These are phyloP conservation scores for Eulemur rufifrons DNA, from an alignment of 2,113 vertebrate species.

Conservation along the genomic window DNA sequence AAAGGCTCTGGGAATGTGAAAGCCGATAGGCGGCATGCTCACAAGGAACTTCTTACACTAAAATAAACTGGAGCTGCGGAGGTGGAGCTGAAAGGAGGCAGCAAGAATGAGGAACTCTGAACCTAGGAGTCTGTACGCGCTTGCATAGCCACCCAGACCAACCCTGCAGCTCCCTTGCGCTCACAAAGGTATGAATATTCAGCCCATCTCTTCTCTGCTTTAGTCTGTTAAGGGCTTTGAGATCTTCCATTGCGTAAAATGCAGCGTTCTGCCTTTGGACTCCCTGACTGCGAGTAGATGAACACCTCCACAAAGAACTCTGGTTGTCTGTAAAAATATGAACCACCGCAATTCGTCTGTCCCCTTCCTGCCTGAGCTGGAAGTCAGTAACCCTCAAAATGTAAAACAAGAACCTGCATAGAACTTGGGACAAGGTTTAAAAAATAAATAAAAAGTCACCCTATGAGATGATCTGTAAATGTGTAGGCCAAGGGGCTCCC, in stretches of 20 bases:
- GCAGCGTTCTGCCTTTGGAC: background rate
- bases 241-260: background rate
- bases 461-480: slow-evolving; percentile 67
- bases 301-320: slow-evolving; percentile 22
- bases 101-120: background rate
- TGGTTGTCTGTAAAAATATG: slow-evolving; percentile 20
- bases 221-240: slow-evolving; percentile 14
- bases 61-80: background rate
- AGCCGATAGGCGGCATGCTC: background rate
- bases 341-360: background rate
- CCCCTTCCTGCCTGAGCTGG: slow-evolving; percentile 22
- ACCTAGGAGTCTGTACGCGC: background rate
- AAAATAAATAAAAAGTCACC: slow-evolving; percentile 46
- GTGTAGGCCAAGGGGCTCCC: slow-evolving; percentile 50
- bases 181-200: background rate
- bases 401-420: slow-evolving; percentile 3
- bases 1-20: background rate
- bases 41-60: background rate
- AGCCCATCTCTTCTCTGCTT: background rate
- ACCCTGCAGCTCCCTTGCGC: background rate
- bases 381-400: slow-evolving; percentile 53
- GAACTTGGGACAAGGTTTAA: slow-evolving; percentile 40
- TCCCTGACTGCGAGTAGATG: background rate
- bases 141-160: background rate
- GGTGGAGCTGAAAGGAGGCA: background rate